Evolutionary conservation across 2,888 invertebrate genomes (phyloP).

Genomic region (Linnaemya tessellans): DNA sequence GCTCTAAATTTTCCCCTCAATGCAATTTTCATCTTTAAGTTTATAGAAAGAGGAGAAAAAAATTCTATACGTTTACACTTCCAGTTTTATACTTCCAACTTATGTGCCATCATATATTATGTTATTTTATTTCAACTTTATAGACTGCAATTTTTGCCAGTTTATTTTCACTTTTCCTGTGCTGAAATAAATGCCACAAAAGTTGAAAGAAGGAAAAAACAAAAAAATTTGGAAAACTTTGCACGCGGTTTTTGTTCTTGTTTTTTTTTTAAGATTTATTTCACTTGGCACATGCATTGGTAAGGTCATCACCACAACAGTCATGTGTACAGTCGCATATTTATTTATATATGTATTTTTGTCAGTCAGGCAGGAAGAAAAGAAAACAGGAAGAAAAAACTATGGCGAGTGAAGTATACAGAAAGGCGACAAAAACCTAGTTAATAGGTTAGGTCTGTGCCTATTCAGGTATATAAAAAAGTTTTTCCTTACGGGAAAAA

Average conservation of each 20-base stretch:
- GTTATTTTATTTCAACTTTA: conserved; percentile 36
- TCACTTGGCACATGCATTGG: conserved; percentile 75
- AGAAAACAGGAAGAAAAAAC: background rate
- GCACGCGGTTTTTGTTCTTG: conserved; percentile 49
- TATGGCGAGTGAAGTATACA: background rate
- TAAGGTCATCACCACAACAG: conserved; percentile 72
- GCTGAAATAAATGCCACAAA: conserved; percentile 35
- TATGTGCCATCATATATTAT: conserved; percentile 19
- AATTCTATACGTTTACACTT: background rate
- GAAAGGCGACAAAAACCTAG: conserved; percentile 46
- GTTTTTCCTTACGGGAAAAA: background rate
- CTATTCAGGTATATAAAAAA: background rate
- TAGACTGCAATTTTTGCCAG: conserved; percentile 43
- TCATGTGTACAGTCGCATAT: conserved; percentile 54
- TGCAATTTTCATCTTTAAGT: background rate
- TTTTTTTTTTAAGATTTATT: conserved; percentile 78
- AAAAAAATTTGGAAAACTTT: conserved; percentile 47
- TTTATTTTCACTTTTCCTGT: conserved; percentile 53
- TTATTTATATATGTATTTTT: background rate
- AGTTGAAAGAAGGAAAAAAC: conserved; percentile 35
- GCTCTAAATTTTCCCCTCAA: background rate
- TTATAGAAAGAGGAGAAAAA: background rate
- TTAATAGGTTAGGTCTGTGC: conserved; percentile 17
- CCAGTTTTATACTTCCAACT: conserved; percentile 25
- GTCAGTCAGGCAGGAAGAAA: conserved; percentile 27